These are phyloP conservation scores for Amazona finschi DNA, from an alignment of 2,797 vertebrate genomes.

Conservation along the genomic window DNA sequence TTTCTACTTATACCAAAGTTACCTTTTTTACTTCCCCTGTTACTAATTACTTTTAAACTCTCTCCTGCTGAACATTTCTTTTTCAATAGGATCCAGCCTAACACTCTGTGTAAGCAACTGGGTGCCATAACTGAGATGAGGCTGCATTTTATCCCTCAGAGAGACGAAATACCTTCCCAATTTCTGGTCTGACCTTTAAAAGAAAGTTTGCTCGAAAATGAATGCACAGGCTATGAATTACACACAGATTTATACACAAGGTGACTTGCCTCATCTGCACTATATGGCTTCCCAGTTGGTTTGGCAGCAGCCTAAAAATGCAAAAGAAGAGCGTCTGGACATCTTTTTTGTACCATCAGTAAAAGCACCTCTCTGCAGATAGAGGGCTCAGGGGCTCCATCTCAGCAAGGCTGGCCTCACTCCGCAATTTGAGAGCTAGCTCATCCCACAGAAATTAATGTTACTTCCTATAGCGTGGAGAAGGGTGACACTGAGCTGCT, in stretches of 20 bases:
- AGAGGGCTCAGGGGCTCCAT: not conserved
- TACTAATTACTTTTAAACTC: conserved; percentile 40
- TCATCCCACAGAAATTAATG: not conserved
- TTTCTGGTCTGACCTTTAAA: conserved; percentile 30
- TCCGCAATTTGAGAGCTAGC: not conserved
- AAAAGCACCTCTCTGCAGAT: conserved; percentile 8
- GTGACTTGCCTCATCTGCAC: conserved; percentile 16
- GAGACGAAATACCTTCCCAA: not conserved
- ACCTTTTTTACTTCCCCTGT: not conserved
- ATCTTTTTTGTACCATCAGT: not conserved
- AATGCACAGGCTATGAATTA: not conserved
- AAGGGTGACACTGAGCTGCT: not conserved
- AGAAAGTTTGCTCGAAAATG: conserved; percentile 10
- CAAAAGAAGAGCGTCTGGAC: conserved; percentile 37
- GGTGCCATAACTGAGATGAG: conserved; percentile 3
- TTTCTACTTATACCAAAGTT: not conserved
- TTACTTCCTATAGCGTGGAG: not conserved
- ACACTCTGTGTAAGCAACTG: not conserved
- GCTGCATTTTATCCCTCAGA: not conserved
- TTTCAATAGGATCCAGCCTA: not conserved
- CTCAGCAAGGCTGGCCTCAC: not conserved
- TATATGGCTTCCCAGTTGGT: conserved; percentile 25
- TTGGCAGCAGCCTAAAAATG: conserved; percentile 33
- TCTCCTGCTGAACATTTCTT: conserved; percentile 17
- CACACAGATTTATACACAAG: not conserved